Percentiles rank a stretch among this genome's conserved stretches.
Evolutionary conservation across 2,797 vertebrate genomes (phyloP).

Genomic region (Dromococcyx pavoninus): DNA sequence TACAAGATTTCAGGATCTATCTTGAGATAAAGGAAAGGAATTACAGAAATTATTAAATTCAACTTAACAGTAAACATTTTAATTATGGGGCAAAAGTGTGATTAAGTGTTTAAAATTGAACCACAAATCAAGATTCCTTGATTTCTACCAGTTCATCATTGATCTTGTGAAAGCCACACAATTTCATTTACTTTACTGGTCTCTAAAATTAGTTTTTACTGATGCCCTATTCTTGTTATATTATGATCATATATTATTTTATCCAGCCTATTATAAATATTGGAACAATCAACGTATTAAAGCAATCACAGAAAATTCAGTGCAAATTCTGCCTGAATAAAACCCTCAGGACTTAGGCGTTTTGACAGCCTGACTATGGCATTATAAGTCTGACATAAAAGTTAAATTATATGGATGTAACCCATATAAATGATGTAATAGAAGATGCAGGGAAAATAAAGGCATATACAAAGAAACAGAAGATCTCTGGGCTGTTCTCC

Average conservation of each 20-base stretch:
- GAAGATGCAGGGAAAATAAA: slow-evolving; percentile 26
- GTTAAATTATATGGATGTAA: not conserved
- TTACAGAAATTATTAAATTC: not conserved
- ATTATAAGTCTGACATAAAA: not conserved
- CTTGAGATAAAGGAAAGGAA: not conserved
- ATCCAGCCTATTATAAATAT: not conserved
- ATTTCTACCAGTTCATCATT: not conserved
- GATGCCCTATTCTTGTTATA: not conserved
- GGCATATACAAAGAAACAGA: slow-evolving; percentile 12
- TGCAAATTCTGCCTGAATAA: not conserved
- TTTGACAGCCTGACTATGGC: not conserved
- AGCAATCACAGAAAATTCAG: not conserved
- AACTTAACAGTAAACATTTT: not conserved
- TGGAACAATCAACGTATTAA: not conserved
- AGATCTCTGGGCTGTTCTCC: slow-evolving; percentile 30
- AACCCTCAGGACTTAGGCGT: not conserved
- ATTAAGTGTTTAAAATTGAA: not conserved
- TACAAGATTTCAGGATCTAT: not conserved
- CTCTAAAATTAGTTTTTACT: not conserved
- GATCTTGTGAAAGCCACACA: not conserved
- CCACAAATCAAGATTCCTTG: not conserved
- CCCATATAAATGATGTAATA: slow-evolving; percentile 30
- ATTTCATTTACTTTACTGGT: not conserved
- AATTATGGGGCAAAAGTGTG: not conserved
- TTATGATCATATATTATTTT: not conserved